phyloP scores from a whole-genome alignment of 2,113 vertebrate species.

The Centropus bengalensis region DNA sequence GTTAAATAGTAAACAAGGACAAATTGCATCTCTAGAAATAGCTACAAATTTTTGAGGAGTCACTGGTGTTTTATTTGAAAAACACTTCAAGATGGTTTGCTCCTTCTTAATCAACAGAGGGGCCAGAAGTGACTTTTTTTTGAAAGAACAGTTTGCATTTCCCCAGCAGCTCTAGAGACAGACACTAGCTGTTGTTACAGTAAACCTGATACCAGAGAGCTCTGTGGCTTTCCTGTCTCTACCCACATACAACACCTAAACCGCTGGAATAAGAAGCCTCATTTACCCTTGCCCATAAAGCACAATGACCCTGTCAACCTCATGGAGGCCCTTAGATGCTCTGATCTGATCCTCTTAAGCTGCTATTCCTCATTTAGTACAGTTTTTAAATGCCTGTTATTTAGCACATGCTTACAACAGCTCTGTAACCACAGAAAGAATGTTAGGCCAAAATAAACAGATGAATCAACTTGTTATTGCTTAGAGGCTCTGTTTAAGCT shows the following conservation, averaged over 20 bases:
- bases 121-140: background rate
- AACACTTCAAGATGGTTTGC: background rate
- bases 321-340: background rate
- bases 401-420: background rate
- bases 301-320: background rate
- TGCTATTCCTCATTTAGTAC: background rate
- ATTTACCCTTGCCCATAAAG: background rate
- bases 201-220: background rate
- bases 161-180: background rate
- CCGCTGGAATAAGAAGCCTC: background rate
- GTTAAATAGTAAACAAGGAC: background rate
- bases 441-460: background rate
- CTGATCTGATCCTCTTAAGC: background rate
- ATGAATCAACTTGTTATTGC: background rate
- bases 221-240: background rate
- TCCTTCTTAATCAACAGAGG: background rate
- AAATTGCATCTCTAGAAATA: background rate
- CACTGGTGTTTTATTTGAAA: background rate
- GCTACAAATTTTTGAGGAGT: background rate
- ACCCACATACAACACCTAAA: accelerated
- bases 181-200: background rate
- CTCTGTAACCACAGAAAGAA: background rate
- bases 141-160: background rate
- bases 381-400: background rate
- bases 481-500: background rate